Base-by-base conservation (phyloP, 2,888 invertebrate genomes). In the Pterostichus niger region DNA sequence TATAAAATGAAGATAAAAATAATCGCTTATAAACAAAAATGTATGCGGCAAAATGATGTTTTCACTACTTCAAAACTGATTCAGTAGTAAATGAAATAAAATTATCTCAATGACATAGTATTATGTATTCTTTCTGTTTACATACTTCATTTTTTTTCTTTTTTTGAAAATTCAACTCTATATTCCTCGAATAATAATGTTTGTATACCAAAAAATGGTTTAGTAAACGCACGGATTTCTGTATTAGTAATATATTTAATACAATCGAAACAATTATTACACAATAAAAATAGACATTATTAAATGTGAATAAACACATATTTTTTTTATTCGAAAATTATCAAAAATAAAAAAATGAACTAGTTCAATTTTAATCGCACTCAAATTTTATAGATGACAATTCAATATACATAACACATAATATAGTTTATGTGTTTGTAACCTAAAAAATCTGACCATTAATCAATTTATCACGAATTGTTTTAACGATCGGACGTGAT, bases 401-500 rank as follows among this genome's bases (percentile, higher is more conserved):
- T 3, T 24, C 59, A 31, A 24, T 11, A 59, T 24, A 54, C 13
- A 54, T 24, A 7, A n/a, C n/a, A 15, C 13, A 17, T 54, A 54
- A 15, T 56, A 10, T 13, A 9, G 56, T 56, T 4, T 17, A 15
- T 17, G 1, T 17, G 15, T 56, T 17, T 56, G 17, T 56, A 17
- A 3, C 17, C 56, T 56, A 17, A 56, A 56, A 56, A 15, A 33
- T 44, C 68, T 9, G 44, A 40, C 24, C 35, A 56, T 81, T 81
- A 44, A 54, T 54, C 81, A 81, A 81, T 73, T 40, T 40, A 73
- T 73, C 81, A 81, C 81, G 81, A 17, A 81, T 68, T 56, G 59
- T 73, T 81, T 81, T 81, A 56, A 81, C 71, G 81, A 81, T 71
- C 59, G 54, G 56, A 81, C 71, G 81, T 81, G 81, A 15, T 40